A percentile compares a stretch with the other conserved stretches of the same genome.
Conservation (phyloP, 2,888 invertebrate species). For the Drosophila falleni region DNA sequence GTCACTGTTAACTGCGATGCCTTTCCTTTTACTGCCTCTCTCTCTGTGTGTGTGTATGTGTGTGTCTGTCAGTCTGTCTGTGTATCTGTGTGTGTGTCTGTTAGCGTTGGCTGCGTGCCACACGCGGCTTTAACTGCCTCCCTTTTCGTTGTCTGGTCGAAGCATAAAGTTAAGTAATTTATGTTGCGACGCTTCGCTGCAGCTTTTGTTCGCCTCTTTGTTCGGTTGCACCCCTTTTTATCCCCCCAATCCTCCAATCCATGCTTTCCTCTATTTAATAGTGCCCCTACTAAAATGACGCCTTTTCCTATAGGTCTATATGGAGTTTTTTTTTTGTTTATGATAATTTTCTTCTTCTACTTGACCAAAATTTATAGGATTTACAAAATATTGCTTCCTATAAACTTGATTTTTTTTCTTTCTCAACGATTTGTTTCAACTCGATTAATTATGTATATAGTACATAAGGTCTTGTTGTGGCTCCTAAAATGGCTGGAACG, state of each 20-base stretch:
- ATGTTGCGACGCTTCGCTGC: slow-evolving; percentile 50
- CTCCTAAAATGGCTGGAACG: slow-evolving; percentile 8
- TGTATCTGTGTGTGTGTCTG: slow-evolving; percentile 1
- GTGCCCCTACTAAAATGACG: neutral
- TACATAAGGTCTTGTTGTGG: slow-evolving; percentile 18
- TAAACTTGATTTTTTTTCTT: neutral
- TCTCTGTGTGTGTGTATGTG: slow-evolving; percentile 2
- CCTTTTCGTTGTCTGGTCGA: slow-evolving; percentile 23
- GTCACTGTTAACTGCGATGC: slow-evolving; percentile 23
- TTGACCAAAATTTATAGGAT: slow-evolving; percentile 1
- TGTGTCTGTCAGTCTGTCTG: neutral
- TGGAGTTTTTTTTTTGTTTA: neutral
- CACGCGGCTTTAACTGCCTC: slow-evolving; percentile 26
- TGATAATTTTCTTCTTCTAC: neutral
- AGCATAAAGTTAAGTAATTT: slow-evolving; percentile 58
- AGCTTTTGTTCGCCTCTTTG: slow-evolving; percentile 34
- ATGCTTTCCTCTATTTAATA: neutral
- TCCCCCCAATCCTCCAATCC: neutral
- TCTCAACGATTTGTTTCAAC: slow-evolving; percentile 1
- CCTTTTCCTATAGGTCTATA: slow-evolving; percentile 2
- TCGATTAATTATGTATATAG: slow-evolving; percentile 7
- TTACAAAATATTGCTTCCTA: slow-evolving; percentile 9
- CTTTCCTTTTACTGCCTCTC: slow-evolving; percentile 9
- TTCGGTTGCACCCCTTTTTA: slow-evolving; percentile 2
- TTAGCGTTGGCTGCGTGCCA: slow-evolving; percentile 35